phyloP scores from a whole-genome alignment of 2,113 vertebrate genomes.

The Neogobius melanostomus region DNA sequence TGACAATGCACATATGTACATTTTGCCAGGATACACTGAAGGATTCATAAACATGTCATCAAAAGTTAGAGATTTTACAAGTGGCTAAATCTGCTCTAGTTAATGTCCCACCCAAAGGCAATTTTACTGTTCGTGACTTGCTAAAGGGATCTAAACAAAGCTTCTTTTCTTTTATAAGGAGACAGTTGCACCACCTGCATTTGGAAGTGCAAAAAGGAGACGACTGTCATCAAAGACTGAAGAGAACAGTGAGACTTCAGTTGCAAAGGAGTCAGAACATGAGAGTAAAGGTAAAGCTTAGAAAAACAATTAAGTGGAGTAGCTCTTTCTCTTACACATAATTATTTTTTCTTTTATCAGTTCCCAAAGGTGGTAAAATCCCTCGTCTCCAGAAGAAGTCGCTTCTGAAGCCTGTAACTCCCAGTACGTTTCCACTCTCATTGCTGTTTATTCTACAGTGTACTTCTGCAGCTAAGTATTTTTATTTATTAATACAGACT shows the following conservation, averaged over 20 bases:
- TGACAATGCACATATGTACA: too few relatives aligned
- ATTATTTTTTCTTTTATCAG: background rate
- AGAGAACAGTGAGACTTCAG: background rate
- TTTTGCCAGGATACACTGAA: too few relatives aligned
- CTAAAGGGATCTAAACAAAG: background rate
- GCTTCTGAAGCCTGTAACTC: conserved; percentile 75
- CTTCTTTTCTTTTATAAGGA: conserved; percentile 18
- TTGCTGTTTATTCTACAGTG: background rate
- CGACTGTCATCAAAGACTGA: conserved; percentile 39
- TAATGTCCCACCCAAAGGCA: background rate
- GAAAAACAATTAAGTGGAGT: background rate
- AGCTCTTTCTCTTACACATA: background rate
- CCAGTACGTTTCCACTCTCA: conserved; percentile 79
- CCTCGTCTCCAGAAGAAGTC: conserved; percentile 64
- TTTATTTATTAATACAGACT: conserved; percentile 76
- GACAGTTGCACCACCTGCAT: background rate
- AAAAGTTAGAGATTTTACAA: too few relatives aligned
- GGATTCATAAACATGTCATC: too few relatives aligned
- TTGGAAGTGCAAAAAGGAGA: conserved; percentile 54
- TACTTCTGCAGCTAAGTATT: too few relatives aligned
- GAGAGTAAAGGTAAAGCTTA: background rate
- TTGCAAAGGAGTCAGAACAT: conserved; percentile 14
- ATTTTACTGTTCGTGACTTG: background rate
- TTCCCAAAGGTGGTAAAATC: conserved; percentile 69
- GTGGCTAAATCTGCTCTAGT: too few relatives aligned